Evolutionary conservation across 2,113 vertebrate species (phyloP).

Genomic region (Cebidichthys violaceus): DNA sequence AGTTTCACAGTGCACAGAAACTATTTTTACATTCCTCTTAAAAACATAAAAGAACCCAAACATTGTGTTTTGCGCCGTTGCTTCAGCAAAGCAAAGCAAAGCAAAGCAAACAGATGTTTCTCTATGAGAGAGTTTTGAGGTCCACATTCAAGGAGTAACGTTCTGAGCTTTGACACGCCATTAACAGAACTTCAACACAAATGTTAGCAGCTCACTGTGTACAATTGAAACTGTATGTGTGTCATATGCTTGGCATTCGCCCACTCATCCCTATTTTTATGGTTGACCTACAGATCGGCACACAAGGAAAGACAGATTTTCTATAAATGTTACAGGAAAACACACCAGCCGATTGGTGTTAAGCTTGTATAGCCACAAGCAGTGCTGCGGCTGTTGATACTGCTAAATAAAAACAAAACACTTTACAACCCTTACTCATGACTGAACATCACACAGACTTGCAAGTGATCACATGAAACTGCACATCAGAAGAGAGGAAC

Average conservation of each 20-base stretch:
- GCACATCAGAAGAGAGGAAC: background rate
- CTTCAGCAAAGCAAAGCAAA: background rate
- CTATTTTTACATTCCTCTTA: background rate
- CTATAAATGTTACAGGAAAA: conserved; percentile 47
- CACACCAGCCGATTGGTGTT: conserved; percentile 10
- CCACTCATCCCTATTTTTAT: conserved; percentile 48
- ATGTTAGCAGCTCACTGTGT: conserved; percentile 17
- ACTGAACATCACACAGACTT: conserved; percentile 41
- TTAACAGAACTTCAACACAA: conserved; percentile 14
- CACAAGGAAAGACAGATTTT: conserved; percentile 28
- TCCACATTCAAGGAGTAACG: conserved; percentile 5
- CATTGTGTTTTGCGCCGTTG: background rate
- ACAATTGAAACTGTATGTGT: conserved; percentile 1
- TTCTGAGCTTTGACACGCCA: background rate
- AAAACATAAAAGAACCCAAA: background rate
- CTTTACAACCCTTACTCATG: conserved; percentile 7
- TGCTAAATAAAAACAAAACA: conserved; percentile 4
- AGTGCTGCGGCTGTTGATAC: conserved; percentile 19
- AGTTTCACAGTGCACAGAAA: background rate
- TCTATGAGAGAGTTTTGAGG: background rate
- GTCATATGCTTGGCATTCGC: conserved; percentile 35
- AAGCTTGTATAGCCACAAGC: conserved; percentile 43
- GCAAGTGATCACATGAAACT: conserved; percentile 43
- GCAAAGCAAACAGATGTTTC: background rate
- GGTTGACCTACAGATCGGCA: conserved; percentile 43